These are phyloP conservation scores for Pristionchus arcanus DNA, from an alignment of 2,888 invertebrate genomes.

Conservation along the genomic window DNA sequence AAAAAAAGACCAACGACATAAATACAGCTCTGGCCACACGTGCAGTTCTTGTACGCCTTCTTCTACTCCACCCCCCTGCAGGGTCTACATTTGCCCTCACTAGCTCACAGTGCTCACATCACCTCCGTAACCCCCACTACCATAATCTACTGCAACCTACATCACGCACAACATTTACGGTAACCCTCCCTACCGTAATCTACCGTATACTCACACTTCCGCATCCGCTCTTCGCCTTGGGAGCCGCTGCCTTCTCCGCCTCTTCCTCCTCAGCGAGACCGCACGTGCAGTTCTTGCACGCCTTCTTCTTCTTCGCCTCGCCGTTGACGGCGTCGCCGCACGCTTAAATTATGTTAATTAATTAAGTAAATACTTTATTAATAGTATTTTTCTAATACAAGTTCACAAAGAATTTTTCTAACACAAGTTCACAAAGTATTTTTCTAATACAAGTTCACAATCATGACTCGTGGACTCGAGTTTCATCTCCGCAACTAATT, in stretches of 20 bases:
- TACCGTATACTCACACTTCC: slow-evolving; percentile 88
- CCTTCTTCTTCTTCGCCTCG: slow-evolving; percentile 90
- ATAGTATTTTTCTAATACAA: too few relatives aligned
- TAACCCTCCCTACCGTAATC: not conserved
- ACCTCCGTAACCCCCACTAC: too few relatives aligned
- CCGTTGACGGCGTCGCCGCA: slow-evolving; percentile 57
- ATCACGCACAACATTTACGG: not conserved
- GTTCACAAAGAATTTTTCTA: too few relatives aligned
- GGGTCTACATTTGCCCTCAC: not conserved
- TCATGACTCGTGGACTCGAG: too few relatives aligned
- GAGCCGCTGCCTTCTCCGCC: slow-evolving; percentile 69
- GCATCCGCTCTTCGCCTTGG: slow-evolving; percentile 88
- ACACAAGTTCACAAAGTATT: too few relatives aligned
- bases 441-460: too few relatives aligned
- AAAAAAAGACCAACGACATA: too few relatives aligned
- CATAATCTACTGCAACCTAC: not conserved
- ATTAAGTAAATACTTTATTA: not conserved
- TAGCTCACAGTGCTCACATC: not conserved
- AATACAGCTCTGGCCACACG: too few relatives aligned
- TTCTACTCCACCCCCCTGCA: not conserved
- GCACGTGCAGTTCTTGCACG: slow-evolving; percentile 98
- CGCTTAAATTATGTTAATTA: slow-evolving; percentile 14
- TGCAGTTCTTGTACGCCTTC: too few relatives aligned
- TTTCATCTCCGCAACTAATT: too few relatives aligned
- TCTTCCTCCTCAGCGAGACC: slow-evolving; percentile 95